phyloP scores from a whole-genome alignment of 37 sponge, comb jelly and placozoan genomes.

The Tethya wilhelma region DNA sequence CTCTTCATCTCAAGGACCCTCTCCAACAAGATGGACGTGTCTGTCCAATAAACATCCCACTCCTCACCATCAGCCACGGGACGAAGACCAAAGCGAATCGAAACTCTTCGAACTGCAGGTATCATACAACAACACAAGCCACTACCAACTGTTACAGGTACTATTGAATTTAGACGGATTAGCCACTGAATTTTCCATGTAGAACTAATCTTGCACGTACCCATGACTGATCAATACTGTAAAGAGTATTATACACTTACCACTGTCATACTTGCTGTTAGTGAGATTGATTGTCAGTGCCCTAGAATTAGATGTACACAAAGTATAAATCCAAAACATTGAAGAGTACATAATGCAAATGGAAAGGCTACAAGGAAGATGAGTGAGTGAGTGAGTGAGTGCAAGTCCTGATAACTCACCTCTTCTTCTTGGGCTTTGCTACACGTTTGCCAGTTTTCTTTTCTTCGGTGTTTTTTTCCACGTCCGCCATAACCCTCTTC shows the following conservation, averaged over 20 bases:
- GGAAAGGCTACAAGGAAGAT: too few relatives aligned
- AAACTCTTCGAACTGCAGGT: constrained; percentile 81
- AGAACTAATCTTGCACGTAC: neutral
- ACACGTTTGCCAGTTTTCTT: too few relatives aligned
- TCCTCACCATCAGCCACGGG: constrained; percentile 89
- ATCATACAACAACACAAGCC: neutral
- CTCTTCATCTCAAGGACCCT: constrained; percentile 86
- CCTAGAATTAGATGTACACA: too few relatives aligned
- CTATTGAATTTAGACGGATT: neutral
- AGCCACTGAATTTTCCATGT: neutral
- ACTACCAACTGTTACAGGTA: neutral
- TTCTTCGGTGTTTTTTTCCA: too few relatives aligned
- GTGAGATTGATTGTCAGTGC: constrained; percentile 80
- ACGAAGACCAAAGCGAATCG: constrained; percentile 81
- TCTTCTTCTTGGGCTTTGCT: too few relatives aligned
- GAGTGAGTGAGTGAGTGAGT: too few relatives aligned
- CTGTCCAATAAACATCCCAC: constrained; percentile 93
- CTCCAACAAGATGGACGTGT: constrained; percentile 86
- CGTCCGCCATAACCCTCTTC: too few relatives aligned
- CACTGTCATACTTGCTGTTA: constrained; percentile 94
- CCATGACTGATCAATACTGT: neutral
- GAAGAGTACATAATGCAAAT: too few relatives aligned
- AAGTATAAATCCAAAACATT: too few relatives aligned
- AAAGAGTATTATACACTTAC: constrained; percentile 46
- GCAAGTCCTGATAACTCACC: too few relatives aligned